These are phyloP conservation scores for Gymnocypris eckloni DNA, from an alignment of 2,797 vertebrate species.

Conservation along the genomic window DNA sequence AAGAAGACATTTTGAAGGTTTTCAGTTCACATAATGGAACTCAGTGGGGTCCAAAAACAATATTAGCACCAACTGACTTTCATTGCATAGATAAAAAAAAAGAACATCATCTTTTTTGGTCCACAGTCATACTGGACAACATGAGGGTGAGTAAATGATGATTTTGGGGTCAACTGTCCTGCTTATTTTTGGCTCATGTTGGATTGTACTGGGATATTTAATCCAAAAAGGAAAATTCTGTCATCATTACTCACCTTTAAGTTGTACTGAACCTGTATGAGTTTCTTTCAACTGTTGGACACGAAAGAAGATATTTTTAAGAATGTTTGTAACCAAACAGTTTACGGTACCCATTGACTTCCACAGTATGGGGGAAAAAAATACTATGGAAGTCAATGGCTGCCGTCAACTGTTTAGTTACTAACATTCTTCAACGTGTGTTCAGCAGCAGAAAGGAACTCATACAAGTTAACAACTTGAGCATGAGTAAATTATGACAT, in stretches of 20 bases:
- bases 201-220: not conserved
- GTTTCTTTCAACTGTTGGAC: not conserved
- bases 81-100: not conserved
- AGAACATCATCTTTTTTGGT: not conserved
- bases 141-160: conserved; percentile 13
- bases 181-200: not conserved
- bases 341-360: not conserved
- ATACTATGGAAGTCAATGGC: not conserved
- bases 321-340: not conserved
- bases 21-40: not conserved
- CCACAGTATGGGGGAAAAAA: not conserved
- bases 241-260: not conserved
- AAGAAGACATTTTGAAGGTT: not conserved
- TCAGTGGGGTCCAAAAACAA: not conserved
- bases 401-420: not conserved
- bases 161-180: not conserved
- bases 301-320: not conserved
- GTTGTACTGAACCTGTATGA: not conserved
- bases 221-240: not conserved
- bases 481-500: too few relatives aligned
- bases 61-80: not conserved
- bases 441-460: too few relatives aligned
- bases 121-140: not conserved
- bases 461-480: too few relatives aligned
- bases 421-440: not conserved